A percentile compares a stretch with the other conserved stretches of the same genome.
Conservation (phyloP, 2,888 invertebrate genomes). For the Apamea sordens region DNA sequence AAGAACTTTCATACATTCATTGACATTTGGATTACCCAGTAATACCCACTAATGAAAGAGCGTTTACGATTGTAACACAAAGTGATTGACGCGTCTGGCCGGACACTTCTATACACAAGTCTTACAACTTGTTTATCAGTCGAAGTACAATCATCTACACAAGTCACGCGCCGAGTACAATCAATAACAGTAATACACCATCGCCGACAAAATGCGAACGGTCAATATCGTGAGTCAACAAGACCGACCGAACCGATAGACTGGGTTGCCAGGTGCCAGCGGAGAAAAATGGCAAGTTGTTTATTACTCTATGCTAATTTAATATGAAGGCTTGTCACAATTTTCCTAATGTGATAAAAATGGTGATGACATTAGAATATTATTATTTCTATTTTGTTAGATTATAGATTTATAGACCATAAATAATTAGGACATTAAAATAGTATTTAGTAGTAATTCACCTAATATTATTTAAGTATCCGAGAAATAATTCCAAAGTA, state of each 20-base stretch:
- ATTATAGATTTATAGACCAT: neutral
- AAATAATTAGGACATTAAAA: conserved; percentile 6
- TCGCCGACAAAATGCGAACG: conserved; percentile 86
- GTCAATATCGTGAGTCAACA: conserved; percentile 89
- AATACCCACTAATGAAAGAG: conserved; percentile 59
- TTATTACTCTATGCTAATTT: conserved; percentile 39
- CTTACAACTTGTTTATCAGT: conserved; percentile 78
- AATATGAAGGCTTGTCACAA: conserved; percentile 31
- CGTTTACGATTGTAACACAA: conserved; percentile 50
- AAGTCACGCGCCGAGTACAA: conserved; percentile 89
- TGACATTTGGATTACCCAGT: conserved; percentile 43
- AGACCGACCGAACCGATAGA: conserved; percentile 70
- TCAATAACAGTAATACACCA: conserved; percentile 89
- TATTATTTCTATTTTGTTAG: neutral
- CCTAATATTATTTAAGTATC: conserved; percentile 18
- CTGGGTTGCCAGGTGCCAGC: conserved; percentile 76
- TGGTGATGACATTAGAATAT: neutral
- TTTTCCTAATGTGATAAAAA: conserved; percentile 32
- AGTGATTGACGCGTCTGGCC: conserved; percentile 56
- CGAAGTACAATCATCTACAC: conserved; percentile 85
- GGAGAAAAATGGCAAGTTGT: conserved; percentile 47
- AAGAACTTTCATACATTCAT: conserved; percentile 31
- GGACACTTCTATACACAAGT: conserved; percentile 65
- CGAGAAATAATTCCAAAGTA: conserved; percentile 21
- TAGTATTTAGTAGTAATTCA: conserved; percentile 22